phyloP scores from a whole-genome alignment of 2,797 vertebrate species.

The Vespertilio murinus region DNA sequence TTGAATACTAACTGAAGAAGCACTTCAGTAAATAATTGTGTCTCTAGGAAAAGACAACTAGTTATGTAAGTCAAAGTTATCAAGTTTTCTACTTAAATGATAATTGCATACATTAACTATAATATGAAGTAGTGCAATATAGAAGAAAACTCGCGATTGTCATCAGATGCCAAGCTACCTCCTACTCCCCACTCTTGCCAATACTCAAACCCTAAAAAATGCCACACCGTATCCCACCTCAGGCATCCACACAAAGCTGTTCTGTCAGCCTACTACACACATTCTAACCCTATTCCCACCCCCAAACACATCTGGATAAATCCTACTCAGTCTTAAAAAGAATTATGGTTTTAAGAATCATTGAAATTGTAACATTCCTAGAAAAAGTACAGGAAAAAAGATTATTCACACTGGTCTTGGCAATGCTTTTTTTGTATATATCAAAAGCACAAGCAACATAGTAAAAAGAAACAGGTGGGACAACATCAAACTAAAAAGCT shows the following conservation, averaged over 20 bases:
- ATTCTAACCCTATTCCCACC: neutral
- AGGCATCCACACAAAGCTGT: constrained; percentile 15
- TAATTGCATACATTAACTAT: neutral
- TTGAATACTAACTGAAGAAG: constrained; percentile 4
- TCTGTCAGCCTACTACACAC: neutral
- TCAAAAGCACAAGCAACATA: neutral
- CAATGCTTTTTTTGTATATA: neutral
- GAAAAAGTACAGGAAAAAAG: neutral
- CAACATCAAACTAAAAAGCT: neutral
- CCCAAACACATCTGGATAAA: neutral
- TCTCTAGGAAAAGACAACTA: neutral
- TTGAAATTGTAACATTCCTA: neutral
- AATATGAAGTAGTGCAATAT: neutral
- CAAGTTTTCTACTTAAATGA: neutral
- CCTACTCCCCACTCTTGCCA: neutral
- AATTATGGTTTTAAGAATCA: constrained; percentile 28
- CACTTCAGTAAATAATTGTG: neutral
- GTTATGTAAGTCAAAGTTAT: neutral
- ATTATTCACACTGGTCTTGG: neutral
- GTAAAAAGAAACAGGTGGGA: neutral
- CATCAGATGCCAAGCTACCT: neutral
- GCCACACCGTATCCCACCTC: neutral
- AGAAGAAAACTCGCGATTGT: neutral
- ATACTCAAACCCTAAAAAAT: constrained; percentile 1
- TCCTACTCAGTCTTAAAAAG: neutral